Conservation (phyloP, 2,888 invertebrate species). For the Xestia ashworthii region DNA sequence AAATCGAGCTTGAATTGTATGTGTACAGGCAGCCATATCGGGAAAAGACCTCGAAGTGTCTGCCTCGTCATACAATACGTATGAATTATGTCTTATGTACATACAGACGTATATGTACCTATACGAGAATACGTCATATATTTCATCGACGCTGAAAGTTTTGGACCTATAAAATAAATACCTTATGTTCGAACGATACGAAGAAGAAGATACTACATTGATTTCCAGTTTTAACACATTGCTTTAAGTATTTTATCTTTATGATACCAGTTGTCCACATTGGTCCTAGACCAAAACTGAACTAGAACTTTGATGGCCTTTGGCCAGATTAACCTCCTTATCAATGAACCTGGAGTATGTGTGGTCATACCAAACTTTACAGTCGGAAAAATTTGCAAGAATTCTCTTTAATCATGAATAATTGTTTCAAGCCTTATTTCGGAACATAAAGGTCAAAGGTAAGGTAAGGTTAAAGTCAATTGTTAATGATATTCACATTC, state of each 20-base stretch:
- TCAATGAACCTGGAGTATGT: background rate
- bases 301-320: background rate
- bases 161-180: background rate
- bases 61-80: slow-evolving; percentile 23
- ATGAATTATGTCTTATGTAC: slow-evolving; percentile 46
- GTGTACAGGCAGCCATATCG: slow-evolving; percentile 23
- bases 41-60: slow-evolving; percentile 43
- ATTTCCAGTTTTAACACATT: background rate
- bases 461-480: background rate
- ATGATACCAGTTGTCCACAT: background rate
- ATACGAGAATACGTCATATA: slow-evolving; percentile 11
- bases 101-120: background rate
- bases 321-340: background rate
- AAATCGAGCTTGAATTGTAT: slow-evolving; percentile 31
- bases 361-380: background rate
- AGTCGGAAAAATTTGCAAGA: background rate
- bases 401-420: background rate
- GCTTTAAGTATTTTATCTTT: background rate
- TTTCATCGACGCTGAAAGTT: background rate
- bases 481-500: background rate
- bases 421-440: background rate
- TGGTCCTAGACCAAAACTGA: background rate
- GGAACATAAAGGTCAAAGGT: background rate
- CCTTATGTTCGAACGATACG: background rate
- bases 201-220: background rate